Evolutionary conservation across 2,888 invertebrate species (phyloP).

Genomic region (Acanthococcus lagerstroemiae): DNA sequence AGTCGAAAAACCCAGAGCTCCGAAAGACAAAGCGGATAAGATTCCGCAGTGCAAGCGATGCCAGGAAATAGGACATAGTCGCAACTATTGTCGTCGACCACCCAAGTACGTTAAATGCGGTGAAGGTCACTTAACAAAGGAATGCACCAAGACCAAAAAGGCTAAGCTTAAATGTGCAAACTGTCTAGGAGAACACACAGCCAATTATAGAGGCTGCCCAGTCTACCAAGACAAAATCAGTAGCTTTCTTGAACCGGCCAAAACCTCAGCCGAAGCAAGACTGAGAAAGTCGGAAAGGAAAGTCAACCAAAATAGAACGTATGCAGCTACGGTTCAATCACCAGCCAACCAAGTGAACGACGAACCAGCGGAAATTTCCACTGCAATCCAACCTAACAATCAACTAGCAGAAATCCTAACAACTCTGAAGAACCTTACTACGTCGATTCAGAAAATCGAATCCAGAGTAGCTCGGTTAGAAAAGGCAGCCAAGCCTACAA

Average conservation of each 20-base stretch:
- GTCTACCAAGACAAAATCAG: not conserved
- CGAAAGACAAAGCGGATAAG: not conserved
- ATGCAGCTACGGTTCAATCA: not conserved
- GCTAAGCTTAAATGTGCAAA: not conserved
- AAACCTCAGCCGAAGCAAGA: not conserved
- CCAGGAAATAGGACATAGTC: not conserved
- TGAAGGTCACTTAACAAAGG: not conserved
- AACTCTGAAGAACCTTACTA: not conserved
- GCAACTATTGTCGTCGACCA: not conserved
- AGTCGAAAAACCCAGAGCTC: not conserved
- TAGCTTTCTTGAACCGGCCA: not conserved
- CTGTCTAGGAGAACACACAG: not conserved
- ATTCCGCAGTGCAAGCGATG: not conserved
- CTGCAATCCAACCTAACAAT: not conserved
- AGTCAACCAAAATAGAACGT: not conserved
- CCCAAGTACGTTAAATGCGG: not conserved
- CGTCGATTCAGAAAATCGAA: not conserved
- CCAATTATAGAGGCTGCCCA: not conserved
- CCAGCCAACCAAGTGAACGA: not conserved
- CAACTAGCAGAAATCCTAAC: not conserved
- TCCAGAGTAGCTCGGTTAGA: not conserved
- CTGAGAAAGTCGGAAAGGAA: not conserved
- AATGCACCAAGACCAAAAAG: not conserved
- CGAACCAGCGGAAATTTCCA: not conserved
- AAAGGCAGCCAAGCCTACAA: not conserved